Base-by-base conservation (phyloP, 2,888 invertebrate genomes). In the Drosophila fungiperda region DNA sequence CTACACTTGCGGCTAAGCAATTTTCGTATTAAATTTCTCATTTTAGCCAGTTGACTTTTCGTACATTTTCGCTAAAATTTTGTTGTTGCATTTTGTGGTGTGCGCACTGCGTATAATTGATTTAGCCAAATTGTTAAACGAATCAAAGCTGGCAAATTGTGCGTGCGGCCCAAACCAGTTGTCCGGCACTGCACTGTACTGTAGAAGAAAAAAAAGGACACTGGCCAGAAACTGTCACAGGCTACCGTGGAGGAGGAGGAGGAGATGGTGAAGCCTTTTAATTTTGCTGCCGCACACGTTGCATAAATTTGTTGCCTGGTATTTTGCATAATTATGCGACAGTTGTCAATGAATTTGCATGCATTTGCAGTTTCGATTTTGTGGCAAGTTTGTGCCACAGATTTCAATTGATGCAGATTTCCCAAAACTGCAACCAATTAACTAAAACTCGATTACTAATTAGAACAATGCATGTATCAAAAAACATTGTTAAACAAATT, bases 101-200 rank as follows among this genome's bases (percentile, higher is more conserved):
- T 65, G 68, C 70, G 61, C 64, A 49, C 68, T 65, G 71, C 85
- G 82, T 82, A 87, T 86, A 86, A 89, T 86, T 89, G 86, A 87
- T 86, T 86, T 85, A 87, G 87, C 87, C 79, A 89, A 85, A 85
- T 83, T 84, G 87, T 82, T 87, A 85, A 82, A 60, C 80, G 74
- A 76, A 75, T 89, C 80, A 89, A 82, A 80, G 80, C 65, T 62
- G 73, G 68, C 77, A 83, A 84, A 83, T 84, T 82, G 59, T 38
- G 72, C 60, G 64, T 70, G 54, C 69, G 68, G 59, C 72, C 29
- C 23, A n/a, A 11, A 52, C 32, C 35, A 33, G 42, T 17, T 42
- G 58, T 60, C 48, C 76, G 59, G 67, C 53, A 40, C 38, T 52
- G 4, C 29, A 23, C 20, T 45, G 23, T 20, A 26, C 26, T 26